Evolutionary conservation across 2,797 vertebrate genomes (phyloP).

Genomic region (Jordanella pulchra): DNA sequence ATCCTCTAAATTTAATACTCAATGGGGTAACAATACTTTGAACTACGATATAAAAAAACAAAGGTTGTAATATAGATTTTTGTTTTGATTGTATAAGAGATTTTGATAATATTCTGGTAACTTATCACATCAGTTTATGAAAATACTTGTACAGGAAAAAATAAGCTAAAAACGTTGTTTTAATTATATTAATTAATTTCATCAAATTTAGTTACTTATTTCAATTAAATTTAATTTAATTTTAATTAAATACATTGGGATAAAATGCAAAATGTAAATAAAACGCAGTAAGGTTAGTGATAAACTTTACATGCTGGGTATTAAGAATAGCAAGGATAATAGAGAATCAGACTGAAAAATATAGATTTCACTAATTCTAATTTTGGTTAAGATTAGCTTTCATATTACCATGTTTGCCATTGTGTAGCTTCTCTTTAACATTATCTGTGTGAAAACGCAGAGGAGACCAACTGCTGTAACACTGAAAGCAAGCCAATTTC

Average conservation of each 20-base stretch:
- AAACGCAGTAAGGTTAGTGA: background rate
- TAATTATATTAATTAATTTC: too few relatives aligned
- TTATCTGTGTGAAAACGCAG: background rate
- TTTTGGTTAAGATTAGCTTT: background rate
- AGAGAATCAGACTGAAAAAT: background rate
- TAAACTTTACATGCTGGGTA: background rate
- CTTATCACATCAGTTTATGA: background rate
- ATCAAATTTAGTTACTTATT: too few relatives aligned
- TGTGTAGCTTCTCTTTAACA: background rate
- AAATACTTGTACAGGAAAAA: background rate
- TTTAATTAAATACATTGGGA: background rate
- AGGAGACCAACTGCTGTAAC: background rate
- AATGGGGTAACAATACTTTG: background rate
- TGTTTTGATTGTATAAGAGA: background rate
- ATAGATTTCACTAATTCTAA: background rate
- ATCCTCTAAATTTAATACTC: background rate
- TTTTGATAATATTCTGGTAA: background rate
- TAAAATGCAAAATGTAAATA: background rate
- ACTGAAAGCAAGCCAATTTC: background rate
- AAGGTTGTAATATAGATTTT: background rate
- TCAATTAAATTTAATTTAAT: too few relatives aligned
- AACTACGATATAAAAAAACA: background rate
- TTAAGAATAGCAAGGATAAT: background rate
- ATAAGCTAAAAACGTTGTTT: too few relatives aligned
- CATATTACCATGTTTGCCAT: background rate